Evolutionary conservation across 2,888 invertebrate species (phyloP), one percentile per base, ranked within the genome.

Genomic region (Trachelus iudaicus): DNA sequence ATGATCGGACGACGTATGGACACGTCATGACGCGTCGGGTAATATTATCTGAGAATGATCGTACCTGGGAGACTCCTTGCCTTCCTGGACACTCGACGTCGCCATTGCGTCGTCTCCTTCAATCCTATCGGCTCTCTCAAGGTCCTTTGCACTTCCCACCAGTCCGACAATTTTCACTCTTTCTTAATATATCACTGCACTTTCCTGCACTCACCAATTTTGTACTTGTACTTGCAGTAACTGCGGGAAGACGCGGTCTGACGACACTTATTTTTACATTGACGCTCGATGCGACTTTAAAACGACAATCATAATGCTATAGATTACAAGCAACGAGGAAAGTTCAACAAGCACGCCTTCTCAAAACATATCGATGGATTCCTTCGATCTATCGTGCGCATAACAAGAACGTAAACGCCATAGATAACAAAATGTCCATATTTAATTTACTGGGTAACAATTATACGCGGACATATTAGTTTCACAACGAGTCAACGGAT

Each of bases 21-120:
- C 6, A 15, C 15, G 15, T 40, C 15, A 0, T 40, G 40, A 40
- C 40, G 15, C 6, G 40, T 40, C 6, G 4, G 4, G 40, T 15
- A 40, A 40, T 40, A 15, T 40, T 40, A 15, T 37, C 15, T 40
- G 40, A 15, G 1, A 75, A 80, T 69, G n/a, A 76, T 75, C 75
- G 80, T 90, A 91, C 91, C 91, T 91, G 79, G 91, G 90, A 73
- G 90, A 91, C 83, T 91, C 90, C 81, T 90, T 91, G 84, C 89
- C 89, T 78, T 90, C 90, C 77, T 89, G 88, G 82, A 87, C 89
- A 6, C 40, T 40, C 78, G 87, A 87, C 85, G 91, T 90, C 91
- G 91, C 90, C 15, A 33, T 69, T 30, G 69, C 69, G 30, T 69
- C 69, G 30, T 69, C 69, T 69, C 33, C n/a, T 13, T 40, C 40